These are phyloP conservation scores for Smutsia gigantea DNA, from an alignment of 2,797 vertebrate species.

Conservation along the genomic window DNA sequence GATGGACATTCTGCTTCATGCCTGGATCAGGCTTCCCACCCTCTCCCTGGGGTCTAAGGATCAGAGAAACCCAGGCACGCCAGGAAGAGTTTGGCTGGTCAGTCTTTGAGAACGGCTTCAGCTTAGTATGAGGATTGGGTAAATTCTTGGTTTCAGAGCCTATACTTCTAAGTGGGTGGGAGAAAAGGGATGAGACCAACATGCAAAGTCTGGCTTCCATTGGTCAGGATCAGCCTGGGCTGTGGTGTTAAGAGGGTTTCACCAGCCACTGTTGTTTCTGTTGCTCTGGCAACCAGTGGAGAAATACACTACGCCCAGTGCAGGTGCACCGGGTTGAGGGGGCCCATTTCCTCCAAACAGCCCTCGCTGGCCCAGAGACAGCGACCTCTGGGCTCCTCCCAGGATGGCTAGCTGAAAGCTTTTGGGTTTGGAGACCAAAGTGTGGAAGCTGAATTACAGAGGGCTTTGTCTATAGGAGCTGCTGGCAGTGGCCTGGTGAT, in stretches of 20 bases:
- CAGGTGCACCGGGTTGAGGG: constrained; percentile 69
- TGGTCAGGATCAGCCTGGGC: background rate
- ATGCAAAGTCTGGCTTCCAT: background rate
- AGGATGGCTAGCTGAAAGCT: background rate
- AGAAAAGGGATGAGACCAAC: background rate
- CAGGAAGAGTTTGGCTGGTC: background rate
- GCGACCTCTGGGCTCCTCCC: constrained; percentile 5
- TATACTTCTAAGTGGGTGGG: background rate
- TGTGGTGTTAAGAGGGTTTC: constrained; percentile 61
- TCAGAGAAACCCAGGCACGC: background rate
- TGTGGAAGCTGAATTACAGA: background rate
- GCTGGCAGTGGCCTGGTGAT: rapidly evolving
- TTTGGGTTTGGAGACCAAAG: background rate
- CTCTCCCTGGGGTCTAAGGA: background rate
- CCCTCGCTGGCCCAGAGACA: background rate
- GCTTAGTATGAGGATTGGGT: background rate
- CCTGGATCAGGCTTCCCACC: background rate
- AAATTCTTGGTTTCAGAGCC: background rate
- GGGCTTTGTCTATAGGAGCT: background rate
- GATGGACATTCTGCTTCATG: background rate
- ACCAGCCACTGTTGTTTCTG: constrained; percentile 63
- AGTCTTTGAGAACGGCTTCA: background rate
- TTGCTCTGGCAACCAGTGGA: constrained; percentile 59
- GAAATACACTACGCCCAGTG: constrained; percentile 74
- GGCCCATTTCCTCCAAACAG: constrained; percentile 56